Conservation (phyloP, 2,888 invertebrate species). For the Bellardia pandia region DNA sequence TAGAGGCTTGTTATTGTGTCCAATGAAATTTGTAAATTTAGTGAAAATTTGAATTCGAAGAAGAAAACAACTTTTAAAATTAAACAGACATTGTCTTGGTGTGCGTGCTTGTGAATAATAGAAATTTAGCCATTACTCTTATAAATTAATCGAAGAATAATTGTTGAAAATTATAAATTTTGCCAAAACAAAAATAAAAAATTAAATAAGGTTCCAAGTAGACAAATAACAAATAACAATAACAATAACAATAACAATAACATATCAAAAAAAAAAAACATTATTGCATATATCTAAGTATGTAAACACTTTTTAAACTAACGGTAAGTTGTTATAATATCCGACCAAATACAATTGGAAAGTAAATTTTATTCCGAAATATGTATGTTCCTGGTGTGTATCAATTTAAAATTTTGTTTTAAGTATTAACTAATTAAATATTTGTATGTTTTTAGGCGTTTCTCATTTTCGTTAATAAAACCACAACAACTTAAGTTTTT, state of each 20-base stretch:
- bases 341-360: background rate
- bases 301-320: background rate
- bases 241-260: too few relatives aligned
- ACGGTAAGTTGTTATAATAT: slow-evolving; percentile 57
- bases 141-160: background rate
- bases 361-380: background rate
- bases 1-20: slow-evolving; percentile 35
- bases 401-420: slow-evolving; percentile 67
- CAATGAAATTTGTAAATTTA: slow-evolving; percentile 33
- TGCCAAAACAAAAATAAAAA: background rate
- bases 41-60: slow-evolving; percentile 47
- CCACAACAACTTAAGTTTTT: background rate
- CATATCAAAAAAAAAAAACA: background rate
- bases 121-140: background rate
- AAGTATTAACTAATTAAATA: slow-evolving; percentile 20
- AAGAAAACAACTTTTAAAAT: slow-evolving; percentile 37
- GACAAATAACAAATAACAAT: too few relatives aligned
- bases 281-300: background rate
- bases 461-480: slow-evolving; percentile 1
- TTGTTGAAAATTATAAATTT: too few relatives aligned
- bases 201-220: background rate
- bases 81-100: background rate
- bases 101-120: background rate
- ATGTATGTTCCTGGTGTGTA: slow-evolving; percentile 53
- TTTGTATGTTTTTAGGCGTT: slow-evolving; percentile 11